Evolutionary conservation across 2,113 vertebrate species (phyloP).

Genomic region (Microcebus jonahi): DNA sequence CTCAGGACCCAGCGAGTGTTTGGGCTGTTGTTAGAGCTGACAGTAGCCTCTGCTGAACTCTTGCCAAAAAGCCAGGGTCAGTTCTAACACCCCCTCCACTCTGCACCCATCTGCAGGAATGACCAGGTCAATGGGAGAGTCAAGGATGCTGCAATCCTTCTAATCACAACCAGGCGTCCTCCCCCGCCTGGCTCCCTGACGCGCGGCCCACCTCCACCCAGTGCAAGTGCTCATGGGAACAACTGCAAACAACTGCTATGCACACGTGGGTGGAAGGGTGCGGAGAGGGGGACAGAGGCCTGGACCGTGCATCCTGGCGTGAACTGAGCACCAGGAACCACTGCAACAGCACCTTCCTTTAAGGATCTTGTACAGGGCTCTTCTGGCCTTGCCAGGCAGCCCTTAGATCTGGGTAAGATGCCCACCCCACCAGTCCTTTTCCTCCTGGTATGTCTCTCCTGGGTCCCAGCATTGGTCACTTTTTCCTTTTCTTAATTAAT

Average conservation of each 20-base stretch:
- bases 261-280: neutral
- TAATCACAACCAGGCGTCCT: neutral
- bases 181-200: neutral
- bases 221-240: neutral
- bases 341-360: neutral
- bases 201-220: neutral
- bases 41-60: neutral
- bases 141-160: neutral
- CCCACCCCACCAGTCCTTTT: neutral
- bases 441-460: neutral
- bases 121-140: neutral
- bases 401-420: neutral
- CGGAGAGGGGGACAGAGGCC: neutral
- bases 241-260: neutral
- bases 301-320: accelerated
- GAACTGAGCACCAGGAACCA: neutral
- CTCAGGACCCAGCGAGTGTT: neutral
- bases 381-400: neutral
- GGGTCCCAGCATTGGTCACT: neutral
- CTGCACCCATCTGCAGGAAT: neutral
- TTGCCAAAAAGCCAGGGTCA: neutral
- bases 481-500: neutral
- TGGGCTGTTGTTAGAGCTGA: neutral
- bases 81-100: neutral
- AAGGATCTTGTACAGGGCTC: neutral